Evolutionary conservation across 2,888 invertebrate genomes (phyloP), one percentile per base, ranked within the genome.

Genomic region (Macrosiphum euphorbiae): DNA sequence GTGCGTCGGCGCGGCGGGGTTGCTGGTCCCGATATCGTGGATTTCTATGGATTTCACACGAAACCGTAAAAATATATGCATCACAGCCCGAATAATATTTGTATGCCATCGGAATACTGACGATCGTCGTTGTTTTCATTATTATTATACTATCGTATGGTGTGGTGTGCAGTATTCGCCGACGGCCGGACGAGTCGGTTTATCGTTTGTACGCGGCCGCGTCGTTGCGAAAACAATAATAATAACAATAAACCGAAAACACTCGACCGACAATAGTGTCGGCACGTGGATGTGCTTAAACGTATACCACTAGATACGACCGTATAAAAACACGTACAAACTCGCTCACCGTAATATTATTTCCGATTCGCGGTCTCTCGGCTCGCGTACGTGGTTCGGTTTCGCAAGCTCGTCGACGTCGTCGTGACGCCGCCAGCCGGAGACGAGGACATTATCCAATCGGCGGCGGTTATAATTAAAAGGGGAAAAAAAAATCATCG

Each of bases 201-300:
- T 85, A 85, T 44, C 44, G 85, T 85, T 78, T 4, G 44, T 44
- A 41, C 41, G 41, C 85, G 85, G 26, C 13, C 28, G 16, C 47
- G 86, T 86, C 86, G 47, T 86, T 16, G 26, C 44, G 44, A 47
- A 86, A 86, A 86, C 44, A 90, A 90, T 47, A 89, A 61, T 89
- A 90, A 90, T 47, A 89, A 61, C 61, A 89, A 89, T 89, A 89
- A 89, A 61, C 89, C 28, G 89, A 89, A 89, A 90, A 89, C 89
- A 89, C 89, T 89, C 52, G 44, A 89, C 61, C 58, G 44, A 44
- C 44, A 61, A 89, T 24, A 47, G 47, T 61, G 61, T 47, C 55
- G 90, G 89, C 89, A 10, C 58, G 89, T 35, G 26, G 41, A 89
- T 35, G 24, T 24, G 24, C 55, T 7, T 58, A 26, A 4, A 55